Percentiles rank a stretch among this genome's conserved stretches.
Conservation (phyloP, 2,113 vertebrate genomes). For the Trochalopteron elliotii region DNA sequence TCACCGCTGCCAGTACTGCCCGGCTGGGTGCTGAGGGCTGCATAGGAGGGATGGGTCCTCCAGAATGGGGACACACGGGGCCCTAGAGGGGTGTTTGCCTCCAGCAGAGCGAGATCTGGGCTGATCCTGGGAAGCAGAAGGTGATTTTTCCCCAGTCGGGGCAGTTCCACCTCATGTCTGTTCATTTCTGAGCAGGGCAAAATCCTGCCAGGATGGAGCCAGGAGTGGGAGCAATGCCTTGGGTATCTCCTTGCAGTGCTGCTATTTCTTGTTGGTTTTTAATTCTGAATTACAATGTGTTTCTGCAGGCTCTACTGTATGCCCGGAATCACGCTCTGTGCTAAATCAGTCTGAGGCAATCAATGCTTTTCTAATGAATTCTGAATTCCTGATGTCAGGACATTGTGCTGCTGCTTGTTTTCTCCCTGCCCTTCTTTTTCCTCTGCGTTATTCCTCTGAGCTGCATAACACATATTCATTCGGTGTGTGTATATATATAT, state of each 20-base stretch:
- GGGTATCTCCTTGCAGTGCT: background rate
- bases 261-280: background rate
- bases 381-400: slow-evolving; percentile 75
- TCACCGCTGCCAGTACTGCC: rapidly evolving
- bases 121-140: background rate
- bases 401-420: slow-evolving; percentile 62
- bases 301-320: slow-evolving; percentile 55
- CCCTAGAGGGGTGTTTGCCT: rapidly evolving
- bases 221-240: background rate
- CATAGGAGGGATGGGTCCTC: rapidly evolving
- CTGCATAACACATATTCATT: background rate
- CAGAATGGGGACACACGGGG: rapidly evolving
- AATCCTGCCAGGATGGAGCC: background rate
- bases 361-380: slow-evolving; percentile 79
- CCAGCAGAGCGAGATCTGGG: rapidly evolving
- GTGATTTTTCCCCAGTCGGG: background rate
- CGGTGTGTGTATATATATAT: background rate
- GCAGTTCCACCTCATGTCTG: background rate
- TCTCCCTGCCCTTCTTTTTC: slow-evolving; percentile 58
- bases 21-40: background rate
- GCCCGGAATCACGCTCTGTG: slow-evolving; percentile 66
- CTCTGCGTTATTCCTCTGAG: slow-evolving; percentile 12
- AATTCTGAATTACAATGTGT: slow-evolving; percentile 64
- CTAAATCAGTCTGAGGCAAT: slow-evolving; percentile 77
- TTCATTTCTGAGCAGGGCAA: background rate